Base-by-base conservation (phyloP, 2,888 invertebrate species). In the Heliconius cydno region DNA sequence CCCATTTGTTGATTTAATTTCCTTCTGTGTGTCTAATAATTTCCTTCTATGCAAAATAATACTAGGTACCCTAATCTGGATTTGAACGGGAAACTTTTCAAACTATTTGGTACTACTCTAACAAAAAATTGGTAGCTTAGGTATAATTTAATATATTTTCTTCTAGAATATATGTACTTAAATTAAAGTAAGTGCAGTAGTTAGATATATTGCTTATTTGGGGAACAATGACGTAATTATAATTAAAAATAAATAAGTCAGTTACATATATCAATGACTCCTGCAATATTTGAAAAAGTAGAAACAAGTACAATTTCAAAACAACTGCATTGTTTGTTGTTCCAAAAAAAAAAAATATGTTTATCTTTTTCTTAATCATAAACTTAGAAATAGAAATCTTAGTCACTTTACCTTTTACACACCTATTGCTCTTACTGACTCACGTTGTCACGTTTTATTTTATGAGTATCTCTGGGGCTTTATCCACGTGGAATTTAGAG, bases 391-490 rank as follows among this genome's bases (percentile, higher is more conserved):
- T 41, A 68, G 68, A 41, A 25, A n/a, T 15, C 38, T 70, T 70
- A 70, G 68, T 70, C 68, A 70, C 25, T 9, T 2, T 38, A 22
- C 2, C 4, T 10, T 22, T 34, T 68, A 52, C 22, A 22, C 57
- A 52, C 19, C 28, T 72, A 72, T 72, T 52, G 28, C 57, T 30
- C 57, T 72, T 22, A 72, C n/a, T 70, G 68, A 70, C 13, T 38
- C 25, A 70, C 25, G 10, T 38, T 68, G 41, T 70, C 38, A 41
- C n/a, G 68, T 70, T 70, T 41, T 70, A 13, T 25, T 10, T 67
- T 34, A 30, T 68, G 10, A 34, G 10, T n/a, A 68, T 38, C 12
- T 68, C 9, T 34, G 9, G 34, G 67, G 67, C 38, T 68, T 38
- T n/a, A 38, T 38, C 22, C 68, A 70, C 41, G 25, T 38, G 12